Evolutionary conservation across 2,888 invertebrate genomes (phyloP).

Genomic region (Melipona bicolor): DNA sequence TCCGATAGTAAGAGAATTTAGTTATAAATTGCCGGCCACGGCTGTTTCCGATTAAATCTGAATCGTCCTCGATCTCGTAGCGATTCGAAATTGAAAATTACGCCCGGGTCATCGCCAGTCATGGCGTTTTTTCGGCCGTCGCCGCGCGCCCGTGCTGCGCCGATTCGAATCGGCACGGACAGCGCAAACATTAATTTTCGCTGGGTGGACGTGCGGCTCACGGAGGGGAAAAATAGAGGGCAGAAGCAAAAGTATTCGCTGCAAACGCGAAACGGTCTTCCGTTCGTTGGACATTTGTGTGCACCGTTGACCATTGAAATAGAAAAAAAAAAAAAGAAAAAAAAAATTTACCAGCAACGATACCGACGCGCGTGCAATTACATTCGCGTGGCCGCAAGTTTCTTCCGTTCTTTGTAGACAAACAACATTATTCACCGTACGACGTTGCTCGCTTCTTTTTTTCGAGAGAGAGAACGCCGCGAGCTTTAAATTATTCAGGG

Average conservation of each 20-base stretch:
- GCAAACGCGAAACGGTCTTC: constrained; percentile 56
- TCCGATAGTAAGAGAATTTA: constrained; percentile 35
- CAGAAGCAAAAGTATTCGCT: constrained; percentile 53
- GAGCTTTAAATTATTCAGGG: background rate
- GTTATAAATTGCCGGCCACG: constrained; percentile 48
- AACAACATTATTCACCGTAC: constrained; percentile 16
- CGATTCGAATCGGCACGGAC: constrained; percentile 46
- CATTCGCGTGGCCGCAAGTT: constrained; percentile 18
- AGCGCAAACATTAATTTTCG: constrained; percentile 63
- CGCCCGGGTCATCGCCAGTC: constrained; percentile 52
- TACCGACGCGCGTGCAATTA: constrained; percentile 10
- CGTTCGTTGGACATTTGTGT: constrained; percentile 58
- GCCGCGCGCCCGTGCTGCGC: background rate
- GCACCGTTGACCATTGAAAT: constrained; percentile 34
- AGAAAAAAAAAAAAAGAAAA: constrained; percentile 20
- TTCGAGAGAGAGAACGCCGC: background rate
- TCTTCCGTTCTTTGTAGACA: constrained; percentile 31
- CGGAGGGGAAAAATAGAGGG: constrained; percentile 17
- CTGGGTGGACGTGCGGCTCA: constrained; percentile 19
- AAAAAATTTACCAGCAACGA: constrained; percentile 13
- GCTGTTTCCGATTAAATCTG: constrained; percentile 50
- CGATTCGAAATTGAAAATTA: constrained; percentile 61
- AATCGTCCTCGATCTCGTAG: constrained; percentile 28
- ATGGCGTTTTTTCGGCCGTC: constrained; percentile 30
- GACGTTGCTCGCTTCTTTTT: background rate